Evolutionary conservation across 2,888 invertebrate species (phyloP), one percentile per base, ranked within the genome.

Genomic region (Cepaea hortensis): DNA sequence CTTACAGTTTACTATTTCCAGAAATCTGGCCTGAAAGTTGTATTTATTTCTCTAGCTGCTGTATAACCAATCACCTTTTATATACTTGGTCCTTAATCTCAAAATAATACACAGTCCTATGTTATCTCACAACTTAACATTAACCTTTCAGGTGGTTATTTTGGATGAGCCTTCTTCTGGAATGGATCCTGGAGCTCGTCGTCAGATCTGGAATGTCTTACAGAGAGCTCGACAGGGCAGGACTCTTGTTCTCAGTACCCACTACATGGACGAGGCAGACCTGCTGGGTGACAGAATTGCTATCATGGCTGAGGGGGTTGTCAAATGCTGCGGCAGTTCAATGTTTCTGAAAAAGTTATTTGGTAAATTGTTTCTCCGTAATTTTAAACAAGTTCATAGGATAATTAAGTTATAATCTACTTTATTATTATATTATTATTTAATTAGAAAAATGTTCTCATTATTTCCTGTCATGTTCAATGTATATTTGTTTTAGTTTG

Each of bases 241-340:
- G 13, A 97, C 97, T 0, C 96, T 98, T 91, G 95, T 98, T 81
- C 94, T 98, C 86, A 97, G 97, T 20, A 94, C 94, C 11, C 94
- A 98, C 94, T 97, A 97, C 93, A 97, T 98, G 97, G 97, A 98
- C 92, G 98, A 98, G 94, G 97, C 98, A 0, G 98, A 98, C 94
- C 95, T 97, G 81, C 95, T 98, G 3, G 97, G 97, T 0, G 97
- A 98, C 94, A 95, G 97, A 72, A 97, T 98, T 90, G 97, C 97
- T 4, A 97, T 98, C 86, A 97, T 98, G 97, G 96, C 97, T 4
- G 96, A 96, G 83, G 98, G 98, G 1, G 96, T 96, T 73, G 94
- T 98, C 76, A 96, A 97, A 92, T 97, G 97, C 92, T 96, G 96
- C 89, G 97, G 97, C 3, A 96, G 97, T 0, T 96, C 97, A 4